Percentiles rank a stretch among this genome's conserved stretches.
Conservation (phyloP, 2,888 invertebrate species). For the Acleris emargana region DNA sequence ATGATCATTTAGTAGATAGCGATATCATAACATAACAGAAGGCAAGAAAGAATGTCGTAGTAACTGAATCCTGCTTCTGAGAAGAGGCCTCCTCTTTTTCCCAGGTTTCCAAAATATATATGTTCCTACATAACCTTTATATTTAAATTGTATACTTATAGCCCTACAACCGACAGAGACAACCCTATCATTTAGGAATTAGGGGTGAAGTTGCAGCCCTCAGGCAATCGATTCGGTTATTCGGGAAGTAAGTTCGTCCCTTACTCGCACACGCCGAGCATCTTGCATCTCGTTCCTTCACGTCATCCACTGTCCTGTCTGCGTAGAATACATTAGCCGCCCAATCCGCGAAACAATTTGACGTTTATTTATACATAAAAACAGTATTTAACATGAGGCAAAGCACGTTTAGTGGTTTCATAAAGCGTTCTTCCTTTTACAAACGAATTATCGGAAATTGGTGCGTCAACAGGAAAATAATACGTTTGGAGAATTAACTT, state of each 20-base stretch:
- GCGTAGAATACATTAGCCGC: conserved; percentile 63
- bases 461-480: conserved; percentile 27
- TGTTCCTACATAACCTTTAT: conserved; percentile 2
- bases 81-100: no score
- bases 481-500: background rate
- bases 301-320: conserved; percentile 51
- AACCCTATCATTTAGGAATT: conserved; percentile 64
- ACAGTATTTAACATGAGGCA: background rate
- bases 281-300: conserved; percentile 47
- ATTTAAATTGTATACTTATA: conserved; percentile 38
- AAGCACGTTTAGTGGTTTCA: no score
- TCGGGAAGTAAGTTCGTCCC: conserved; percentile 63
- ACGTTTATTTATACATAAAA: background rate
- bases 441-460: conserved; percentile 7
- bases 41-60: no score
- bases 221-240: conserved; percentile 74
- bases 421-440: conserved; percentile 9
- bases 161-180: conserved; percentile 45
- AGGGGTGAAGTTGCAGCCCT: conserved; percentile 66
- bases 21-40: no score
- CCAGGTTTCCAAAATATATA: background rate
- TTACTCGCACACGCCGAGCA: conserved; percentile 50
- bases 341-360: background rate
- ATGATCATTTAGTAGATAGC: no score
- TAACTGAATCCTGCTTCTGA: no score